These are phyloP conservation scores for Corythoichthys intestinalis DNA, from an alignment of 2,113 vertebrate species.

Conservation along the genomic window DNA sequence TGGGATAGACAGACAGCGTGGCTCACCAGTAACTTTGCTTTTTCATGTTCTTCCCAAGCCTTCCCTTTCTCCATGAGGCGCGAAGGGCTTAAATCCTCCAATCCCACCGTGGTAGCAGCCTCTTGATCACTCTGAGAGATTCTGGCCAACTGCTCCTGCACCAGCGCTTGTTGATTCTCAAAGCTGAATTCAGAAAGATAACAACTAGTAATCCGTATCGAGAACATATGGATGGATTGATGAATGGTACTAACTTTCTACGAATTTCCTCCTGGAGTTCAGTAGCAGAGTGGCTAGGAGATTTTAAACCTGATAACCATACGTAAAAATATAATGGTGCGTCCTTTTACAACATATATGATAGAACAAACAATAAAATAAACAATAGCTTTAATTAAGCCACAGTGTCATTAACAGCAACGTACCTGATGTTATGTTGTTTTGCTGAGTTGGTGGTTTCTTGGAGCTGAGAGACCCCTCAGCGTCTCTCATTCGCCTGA, in stretches of 20 bases:
- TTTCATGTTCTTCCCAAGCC: constrained; percentile 67
- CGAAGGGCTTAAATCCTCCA: constrained; percentile 50
- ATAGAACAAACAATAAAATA: background rate
- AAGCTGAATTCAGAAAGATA: constrained; percentile 64
- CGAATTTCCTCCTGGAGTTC: constrained; percentile 77
- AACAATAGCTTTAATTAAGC: no score
- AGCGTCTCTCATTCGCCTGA: constrained; percentile 65
- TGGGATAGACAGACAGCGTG: background rate
- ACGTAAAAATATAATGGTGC: background rate
- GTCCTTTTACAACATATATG: background rate
- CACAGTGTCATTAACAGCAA: background rate
- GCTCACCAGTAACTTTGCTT: constrained; percentile 78
- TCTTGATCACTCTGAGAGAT: constrained; percentile 75
- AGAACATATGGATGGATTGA: background rate
- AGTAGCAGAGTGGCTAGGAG: constrained; percentile 42
- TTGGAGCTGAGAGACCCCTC: constrained; percentile 27
- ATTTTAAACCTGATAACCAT: constrained; percentile 51
- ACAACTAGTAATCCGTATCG: background rate
- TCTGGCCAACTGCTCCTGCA: constrained; percentile 79
- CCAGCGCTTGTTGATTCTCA: constrained; percentile 77
- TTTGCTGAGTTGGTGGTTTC: constrained; percentile 15
- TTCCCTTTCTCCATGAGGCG: constrained; percentile 59
- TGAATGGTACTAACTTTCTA: constrained; percentile 74
- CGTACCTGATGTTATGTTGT: constrained; percentile 52
- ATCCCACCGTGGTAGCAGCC: constrained; percentile 25